Percentiles rank a stretch among this genome's conserved stretches.
Evolutionary conservation across 2,797 vertebrate genomes (phyloP).

Genomic region (Knipowitschia caucasica): DNA sequence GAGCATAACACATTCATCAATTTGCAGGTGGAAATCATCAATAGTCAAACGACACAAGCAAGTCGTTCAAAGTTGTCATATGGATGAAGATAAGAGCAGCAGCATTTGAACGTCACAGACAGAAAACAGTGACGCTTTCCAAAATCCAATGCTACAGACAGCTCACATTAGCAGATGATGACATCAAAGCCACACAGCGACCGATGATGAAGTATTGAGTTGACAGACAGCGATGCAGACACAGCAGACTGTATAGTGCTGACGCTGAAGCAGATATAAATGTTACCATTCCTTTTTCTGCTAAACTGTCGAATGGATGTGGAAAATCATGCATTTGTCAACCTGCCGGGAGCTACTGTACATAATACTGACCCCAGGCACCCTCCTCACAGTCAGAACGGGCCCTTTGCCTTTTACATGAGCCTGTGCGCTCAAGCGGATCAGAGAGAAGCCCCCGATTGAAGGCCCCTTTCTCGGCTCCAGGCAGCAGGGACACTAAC

Average conservation of each 20-base stretch:
- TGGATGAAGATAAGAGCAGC: constrained; percentile 55
- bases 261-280: constrained; percentile 73
- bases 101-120: constrained; percentile 56
- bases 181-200: constrained; percentile 66
- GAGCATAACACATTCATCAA: too few relatives aligned
- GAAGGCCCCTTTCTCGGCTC: constrained; percentile 43
- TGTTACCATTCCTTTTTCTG: constrained; percentile 74
- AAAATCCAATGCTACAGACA: constrained; percentile 58
- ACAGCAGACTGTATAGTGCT: constrained; percentile 54
- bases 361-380: constrained; percentile 33
- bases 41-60: constrained; percentile 33
- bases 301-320: constrained; percentile 72
- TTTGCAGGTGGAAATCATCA: too few relatives aligned
- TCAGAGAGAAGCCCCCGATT: constrained; percentile 53
- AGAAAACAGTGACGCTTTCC: constrained; percentile 66
- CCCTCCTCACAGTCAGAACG: constrained; percentile 11
- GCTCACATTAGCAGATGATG: constrained; percentile 62
- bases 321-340: constrained; percentile 64
- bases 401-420: constrained; percentile 22
- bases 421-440: constrained; percentile 36
- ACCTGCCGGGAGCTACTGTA: constrained; percentile 55
- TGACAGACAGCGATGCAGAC: constrained; percentile 48
- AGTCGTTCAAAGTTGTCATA: constrained; percentile 56
- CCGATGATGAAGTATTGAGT: constrained; percentile 73
- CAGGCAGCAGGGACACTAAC: constrained; percentile 62